Base-by-base conservation (phyloP, 2,113 vertebrate genomes). In the Galbula dea region DNA sequence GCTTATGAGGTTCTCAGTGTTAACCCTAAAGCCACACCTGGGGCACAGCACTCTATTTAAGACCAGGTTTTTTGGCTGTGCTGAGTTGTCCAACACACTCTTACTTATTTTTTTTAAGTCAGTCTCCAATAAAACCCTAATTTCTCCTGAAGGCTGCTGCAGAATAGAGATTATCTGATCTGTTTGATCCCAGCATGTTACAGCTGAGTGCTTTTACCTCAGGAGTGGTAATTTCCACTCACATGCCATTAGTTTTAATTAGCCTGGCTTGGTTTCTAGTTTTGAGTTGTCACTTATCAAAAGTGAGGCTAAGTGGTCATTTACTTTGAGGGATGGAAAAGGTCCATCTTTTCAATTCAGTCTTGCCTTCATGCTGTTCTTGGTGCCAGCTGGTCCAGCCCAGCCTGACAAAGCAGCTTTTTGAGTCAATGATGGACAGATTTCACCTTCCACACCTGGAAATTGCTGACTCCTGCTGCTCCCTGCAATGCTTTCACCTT, bases 201-300 rank as follows among this genome's bases (percentile, higher is more conserved):
- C 55, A 63, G 48, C 1, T 89, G 72, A 96, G 79, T 83, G 90
- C 88, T 93, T 89, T 93, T 67, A 77, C 75, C 83, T 93, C 90
- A 91, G 52, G 54, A 96, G 75, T 81, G 92, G 76, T 83, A 62
- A 94, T 93, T 94, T 93, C 85, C 79, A 94, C 68, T 95, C 36
- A 37, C 26, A 46, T 80, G 30, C 75, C 63, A 77, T 89, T 93
- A 91, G 75, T 96, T 91, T 95, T 93, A 94, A 96, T 95, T 93
- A 88, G 55, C 54, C 46, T 71, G 80, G 76, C 55, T 91, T 43
- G 43, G 14, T 89, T 93, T 94, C 76, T 76, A 48, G 83, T 96
- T 83, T 77, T 63, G 55, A 83, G 36, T 55, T 76, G 41, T n/a
- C 43, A 36, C 72, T 94, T 96, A 46, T 0, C 59, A 80, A 37